phyloP scores from a whole-genome alignment of 2,888 invertebrate species.

The Pachliopta kotzebuea region DNA sequence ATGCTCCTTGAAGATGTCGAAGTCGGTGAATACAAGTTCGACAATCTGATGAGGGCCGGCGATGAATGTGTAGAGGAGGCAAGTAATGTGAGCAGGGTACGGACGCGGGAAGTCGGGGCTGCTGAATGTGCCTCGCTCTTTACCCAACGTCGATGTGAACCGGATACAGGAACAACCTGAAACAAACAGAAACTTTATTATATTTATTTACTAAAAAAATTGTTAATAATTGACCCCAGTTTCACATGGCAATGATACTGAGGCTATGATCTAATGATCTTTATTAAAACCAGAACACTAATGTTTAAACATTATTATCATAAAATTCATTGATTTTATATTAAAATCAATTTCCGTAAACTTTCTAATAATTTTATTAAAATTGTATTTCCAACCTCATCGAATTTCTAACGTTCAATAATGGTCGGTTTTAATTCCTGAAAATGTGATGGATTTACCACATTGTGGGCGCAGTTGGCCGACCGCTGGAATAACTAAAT shows the following conservation, averaged over 20 bases:
- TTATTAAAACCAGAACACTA: no score
- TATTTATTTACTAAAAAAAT: no score
- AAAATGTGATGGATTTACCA: constrained; percentile 1
- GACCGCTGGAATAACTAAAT: not conserved
- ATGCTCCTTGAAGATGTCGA: constrained; percentile 86
- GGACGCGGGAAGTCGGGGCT: constrained; percentile 92
- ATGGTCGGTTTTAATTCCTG: not conserved
- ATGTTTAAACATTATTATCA: no score
- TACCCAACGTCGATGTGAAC: constrained; percentile 89
- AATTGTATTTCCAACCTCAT: not conserved
- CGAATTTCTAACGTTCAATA: not conserved
- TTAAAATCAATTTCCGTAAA: not conserved
- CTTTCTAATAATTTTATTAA: constrained; percentile 1
- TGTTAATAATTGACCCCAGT: no score
- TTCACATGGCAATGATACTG: no score
- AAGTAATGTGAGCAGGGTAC: constrained; percentile 88
- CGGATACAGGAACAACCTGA: constrained; percentile 92
- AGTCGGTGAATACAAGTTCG: constrained; percentile 90
- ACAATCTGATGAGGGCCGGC: constrained; percentile 90
- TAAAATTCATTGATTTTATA: no score
- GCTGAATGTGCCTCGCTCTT: constrained; percentile 89
- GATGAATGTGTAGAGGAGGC: constrained; percentile 92
- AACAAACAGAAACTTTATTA: constrained; percentile 22
- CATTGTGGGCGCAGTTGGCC: not conserved
- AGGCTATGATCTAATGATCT: no score